These are phyloP conservation scores for Sciurus carolinensis DNA, from an alignment of 2,797 vertebrate genomes.

Conservation along the genomic window DNA sequence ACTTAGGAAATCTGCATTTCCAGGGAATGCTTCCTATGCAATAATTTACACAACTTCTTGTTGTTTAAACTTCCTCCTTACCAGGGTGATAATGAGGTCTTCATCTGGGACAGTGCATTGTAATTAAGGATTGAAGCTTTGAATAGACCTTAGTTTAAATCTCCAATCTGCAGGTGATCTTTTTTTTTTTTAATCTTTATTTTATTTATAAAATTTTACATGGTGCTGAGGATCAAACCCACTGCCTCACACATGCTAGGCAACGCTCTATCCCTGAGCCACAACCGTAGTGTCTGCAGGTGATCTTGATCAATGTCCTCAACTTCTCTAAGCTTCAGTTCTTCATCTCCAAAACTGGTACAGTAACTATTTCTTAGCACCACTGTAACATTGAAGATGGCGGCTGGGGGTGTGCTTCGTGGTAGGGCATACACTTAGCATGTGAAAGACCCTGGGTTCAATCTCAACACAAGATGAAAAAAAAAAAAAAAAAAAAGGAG, in stretches of 20 bases:
- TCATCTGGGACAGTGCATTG: not conserved
- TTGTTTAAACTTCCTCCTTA: not conserved
- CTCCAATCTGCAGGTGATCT: not conserved
- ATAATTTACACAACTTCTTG: not conserved
- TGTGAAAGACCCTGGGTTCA: too few species aligned
- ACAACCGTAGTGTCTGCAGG: not conserved
- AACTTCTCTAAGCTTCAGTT: not conserved
- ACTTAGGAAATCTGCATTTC: not conserved
- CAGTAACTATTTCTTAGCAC: not conserved
- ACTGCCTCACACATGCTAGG: too few species aligned
- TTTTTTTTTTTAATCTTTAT: not conserved
- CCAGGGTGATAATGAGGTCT: not conserved
- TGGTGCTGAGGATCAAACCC: too few species aligned
- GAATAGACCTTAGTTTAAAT: not conserved
- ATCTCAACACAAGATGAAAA: too few species aligned
- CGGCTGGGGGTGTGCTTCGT: too few species aligned
- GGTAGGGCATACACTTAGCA: too few species aligned
- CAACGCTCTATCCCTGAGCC: too few species aligned
- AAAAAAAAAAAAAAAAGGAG: too few species aligned
- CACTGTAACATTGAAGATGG: not conserved
- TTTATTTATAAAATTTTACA: too few species aligned
- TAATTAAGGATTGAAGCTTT: not conserved
- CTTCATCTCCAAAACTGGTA: conserved; percentile 45
- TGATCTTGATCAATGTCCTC: not conserved
- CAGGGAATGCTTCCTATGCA: not conserved